phyloP scores from a whole-genome alignment of 2,888 invertebrate genomes.

The Malachius bipustulatus region DNA sequence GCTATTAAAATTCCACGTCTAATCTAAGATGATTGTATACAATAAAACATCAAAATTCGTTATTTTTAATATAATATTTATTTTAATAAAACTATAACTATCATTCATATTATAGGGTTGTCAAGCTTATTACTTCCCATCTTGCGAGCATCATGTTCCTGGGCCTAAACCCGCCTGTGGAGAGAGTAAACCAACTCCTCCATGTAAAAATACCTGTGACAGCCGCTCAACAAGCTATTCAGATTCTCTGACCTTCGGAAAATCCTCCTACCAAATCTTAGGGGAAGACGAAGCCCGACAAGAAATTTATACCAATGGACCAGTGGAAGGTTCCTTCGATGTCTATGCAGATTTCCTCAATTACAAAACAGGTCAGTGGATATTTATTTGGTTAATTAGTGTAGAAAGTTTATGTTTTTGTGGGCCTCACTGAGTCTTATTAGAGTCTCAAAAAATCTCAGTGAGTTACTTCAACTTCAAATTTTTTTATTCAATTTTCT shows the following conservation, averaged over 20 bases:
- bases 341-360: slow-evolving; percentile 75
- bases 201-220: slow-evolving; percentile 11
- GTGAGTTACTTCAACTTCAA: too few species aligned
- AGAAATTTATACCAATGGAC: slow-evolving; percentile 75
- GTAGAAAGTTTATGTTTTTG: too few species aligned
- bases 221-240: slow-evolving; percentile 45
- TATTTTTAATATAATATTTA: too few species aligned
- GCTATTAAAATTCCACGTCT: too few species aligned
- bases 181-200: slow-evolving; percentile 11
- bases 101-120: slow-evolving; percentile 14
- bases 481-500: too few species aligned
- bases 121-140: slow-evolving; percentile 13
- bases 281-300: slow-evolving; percentile 56
- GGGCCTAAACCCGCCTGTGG: slow-evolving; percentile 12
- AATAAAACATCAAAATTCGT: too few species aligned
- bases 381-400: too few species aligned
- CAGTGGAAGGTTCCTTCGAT: slow-evolving; percentile 78
- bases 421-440: too few species aligned
- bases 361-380: slow-evolving; percentile 71
- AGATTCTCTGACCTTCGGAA: slow-evolving; percentile 62
- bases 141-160: slow-evolving; percentile 14
- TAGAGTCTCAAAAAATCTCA: too few species aligned
- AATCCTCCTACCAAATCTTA: slow-evolving; percentile 47
- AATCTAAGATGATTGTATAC: too few species aligned
- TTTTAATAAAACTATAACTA: too few species aligned